Evolutionary conservation across 2,888 invertebrate species (phyloP).

Genomic region (Tipula unca): DNA sequence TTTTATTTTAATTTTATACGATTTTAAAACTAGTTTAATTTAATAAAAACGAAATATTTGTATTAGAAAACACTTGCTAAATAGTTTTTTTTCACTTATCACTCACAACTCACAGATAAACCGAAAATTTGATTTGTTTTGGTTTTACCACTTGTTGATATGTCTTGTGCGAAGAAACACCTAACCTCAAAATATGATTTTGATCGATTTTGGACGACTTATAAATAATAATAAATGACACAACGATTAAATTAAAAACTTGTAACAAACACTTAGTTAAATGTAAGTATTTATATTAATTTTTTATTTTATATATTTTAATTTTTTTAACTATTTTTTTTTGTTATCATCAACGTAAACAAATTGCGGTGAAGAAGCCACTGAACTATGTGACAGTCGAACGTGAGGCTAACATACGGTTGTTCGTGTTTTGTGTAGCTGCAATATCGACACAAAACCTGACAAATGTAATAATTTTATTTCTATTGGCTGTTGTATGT

Average conservation of each 20-base stretch:
- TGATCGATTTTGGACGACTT: not conserved
- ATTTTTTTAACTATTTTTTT: not conserved
- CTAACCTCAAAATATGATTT: not conserved
- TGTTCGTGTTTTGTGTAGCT: not conserved
- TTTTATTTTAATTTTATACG: not conserved
- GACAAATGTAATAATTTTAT: too few relatives aligned
- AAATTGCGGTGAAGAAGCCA: not conserved
- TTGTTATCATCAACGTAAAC: not conserved
- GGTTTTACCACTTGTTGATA: constrained; percentile 1
- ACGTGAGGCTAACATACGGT: not conserved
- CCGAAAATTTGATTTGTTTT: not conserved
- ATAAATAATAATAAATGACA: not conserved
- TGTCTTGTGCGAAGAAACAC: not conserved
- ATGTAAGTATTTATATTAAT: not conserved
- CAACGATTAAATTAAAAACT: not conserved
- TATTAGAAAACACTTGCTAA: not conserved
- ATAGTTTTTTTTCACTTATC: not conserved
- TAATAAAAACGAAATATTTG: not conserved
- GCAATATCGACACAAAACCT: not conserved
- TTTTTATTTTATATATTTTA: not conserved
- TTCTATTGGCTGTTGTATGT: too few relatives aligned
- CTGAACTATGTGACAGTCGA: not conserved
- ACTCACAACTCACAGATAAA: not conserved
- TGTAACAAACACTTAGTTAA: not conserved
- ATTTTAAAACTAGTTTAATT: not conserved